phyloP scores from a whole-genome alignment of 2,888 invertebrate genomes.

The Drosophila gaucha region DNA sequence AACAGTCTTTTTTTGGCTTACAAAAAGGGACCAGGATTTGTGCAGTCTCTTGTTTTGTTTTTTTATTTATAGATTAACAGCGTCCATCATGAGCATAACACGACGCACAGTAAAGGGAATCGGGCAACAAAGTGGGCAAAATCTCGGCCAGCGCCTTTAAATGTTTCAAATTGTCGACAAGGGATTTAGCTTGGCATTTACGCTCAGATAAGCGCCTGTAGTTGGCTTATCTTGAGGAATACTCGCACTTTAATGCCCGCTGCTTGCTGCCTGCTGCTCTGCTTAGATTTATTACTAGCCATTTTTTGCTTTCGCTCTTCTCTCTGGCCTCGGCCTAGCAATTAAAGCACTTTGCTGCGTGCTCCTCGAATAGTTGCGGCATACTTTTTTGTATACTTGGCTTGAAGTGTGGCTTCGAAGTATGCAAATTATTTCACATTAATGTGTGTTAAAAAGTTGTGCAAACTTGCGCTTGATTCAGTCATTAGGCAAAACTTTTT shows the following conservation, averaged over 20 bases:
- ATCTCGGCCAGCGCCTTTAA: slow-evolving; percentile 74
- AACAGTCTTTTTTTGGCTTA: slow-evolving; percentile 59
- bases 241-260: slow-evolving; percentile 52
- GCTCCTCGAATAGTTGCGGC: slow-evolving; percentile 58
- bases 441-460: slow-evolving; percentile 63
- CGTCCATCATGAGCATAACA: slow-evolving; percentile 69
- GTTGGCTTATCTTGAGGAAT: slow-evolving; percentile 76
- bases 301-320: slow-evolving; percentile 46
- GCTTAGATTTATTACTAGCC: slow-evolving; percentile 67
- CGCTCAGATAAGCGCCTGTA: slow-evolving; percentile 77
- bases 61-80: slow-evolving; percentile 70
- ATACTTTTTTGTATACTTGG: slow-evolving; percentile 50
- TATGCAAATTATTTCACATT: slow-evolving; percentile 74
- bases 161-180: slow-evolving; percentile 82
- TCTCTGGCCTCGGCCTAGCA: slow-evolving; percentile 26
- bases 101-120: slow-evolving; percentile 63
- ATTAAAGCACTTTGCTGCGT: slow-evolving; percentile 59
- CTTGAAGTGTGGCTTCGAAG: slow-evolving; percentile 37
- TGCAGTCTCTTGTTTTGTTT: slow-evolving; percentile 34
- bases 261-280: slow-evolving; percentile 23
- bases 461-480: slow-evolving; percentile 57
- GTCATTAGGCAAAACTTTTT: slow-evolving; percentile 64
- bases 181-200: slow-evolving; percentile 80
- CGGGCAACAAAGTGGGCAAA: slow-evolving; percentile 29
- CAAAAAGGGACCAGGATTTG: slow-evolving; percentile 23